Base-by-base conservation (phyloP, 2,113 vertebrate genomes). In the Tachysurus vachellii region DNA sequence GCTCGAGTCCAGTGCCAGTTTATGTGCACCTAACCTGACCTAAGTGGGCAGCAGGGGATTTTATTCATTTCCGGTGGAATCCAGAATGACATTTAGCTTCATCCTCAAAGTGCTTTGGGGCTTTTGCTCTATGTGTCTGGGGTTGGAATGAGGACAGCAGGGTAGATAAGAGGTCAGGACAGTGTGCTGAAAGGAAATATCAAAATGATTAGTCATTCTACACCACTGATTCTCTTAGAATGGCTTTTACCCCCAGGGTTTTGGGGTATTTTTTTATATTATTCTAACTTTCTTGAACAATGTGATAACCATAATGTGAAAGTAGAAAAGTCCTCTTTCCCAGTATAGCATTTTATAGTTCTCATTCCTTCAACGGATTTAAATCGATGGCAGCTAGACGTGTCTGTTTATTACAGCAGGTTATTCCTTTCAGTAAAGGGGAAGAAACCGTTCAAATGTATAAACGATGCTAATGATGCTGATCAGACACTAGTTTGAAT, bases 151-250 rank as follows among this genome's bases (percentile, higher is more conserved):
- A 57, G 76, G 13, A 28, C 50, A 79, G 76, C 44, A 70, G 64
- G n/a, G 59, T 26, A 9, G 36, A 36, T 36, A 36, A 36, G 36
- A 36, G 47, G 14, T 83, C 42, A 47, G n/a, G 23, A 36, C 50
- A 50, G 56, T 42, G 5, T 44, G 21, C 21, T 59, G 36, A 59
- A 66, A 75, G 28, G 56, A 50, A 85, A 85, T 85, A 76, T 76
- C 54, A 86, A 61, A 86, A 62, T 44, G 61, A 80, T 86, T 80
- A 62, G 10, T 36, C 42, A 86, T 82, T 66, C 16, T 68, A 59
- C 79, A 80, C 16, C 26, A 70, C 62, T 57, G 56, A 85, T 19
- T 61, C 42, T 53, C 50, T 23, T n/a, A n/a, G 6, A n/a, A 31
- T 12, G 54, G 17, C 12, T 42, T 11, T 0, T 12, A 10, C 79